Evolutionary conservation across 2,113 vertebrate genomes (phyloP), one percentile per base, ranked within the genome.

Genomic region (Chaenogobius annularis): DNA sequence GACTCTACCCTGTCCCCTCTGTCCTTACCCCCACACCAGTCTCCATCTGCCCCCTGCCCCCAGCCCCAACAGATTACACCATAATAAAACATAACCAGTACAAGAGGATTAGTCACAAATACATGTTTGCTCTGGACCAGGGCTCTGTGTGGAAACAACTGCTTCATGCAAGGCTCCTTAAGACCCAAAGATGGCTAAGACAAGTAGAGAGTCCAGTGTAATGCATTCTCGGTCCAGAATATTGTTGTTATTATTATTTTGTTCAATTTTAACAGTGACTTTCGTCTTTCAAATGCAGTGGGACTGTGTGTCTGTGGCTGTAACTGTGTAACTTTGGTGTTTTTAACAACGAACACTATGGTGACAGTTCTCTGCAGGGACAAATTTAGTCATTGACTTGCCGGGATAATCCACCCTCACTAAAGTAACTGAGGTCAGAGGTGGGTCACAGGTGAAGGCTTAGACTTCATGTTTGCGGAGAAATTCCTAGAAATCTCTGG

Each of bases 61-160:
- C 26, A 31, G 2, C 54, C 70, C 22, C 26, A 75, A 61, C 61
- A 78, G 83, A 86, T 89, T 86, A 82, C 14, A 52, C 26, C 56
- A 62, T 75, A 69, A 74, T 77, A 63, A 82, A 85, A 56, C 66
- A 61, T 79, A 72, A 75, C 68, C 59, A 86, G 85, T 81, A 89
- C 80, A 70, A 78, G 55, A 54, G 72, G 72, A 85, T 89, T 83
- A 85, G 72, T 78, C 31, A 80, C 70, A 62, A 83, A 82, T 82
- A 82, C 72, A 75, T 78, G 72, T 47, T 69, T 19, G 56, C 70
- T 47, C 65, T 23, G 58, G 75, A 40, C 48, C 52, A 26, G 50
- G 67, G 62, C 7, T 47, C 7, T 43, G 22, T 63, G 61, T 47
- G 66, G 62, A 35, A 47, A 80, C 35, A 14, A 44, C 48, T n/a